Percentiles rank a stretch among this genome's conserved stretches.
phyloP scores from a whole-genome alignment of 2,797 vertebrate genomes.

The Cryptoprocta ferox region DNA sequence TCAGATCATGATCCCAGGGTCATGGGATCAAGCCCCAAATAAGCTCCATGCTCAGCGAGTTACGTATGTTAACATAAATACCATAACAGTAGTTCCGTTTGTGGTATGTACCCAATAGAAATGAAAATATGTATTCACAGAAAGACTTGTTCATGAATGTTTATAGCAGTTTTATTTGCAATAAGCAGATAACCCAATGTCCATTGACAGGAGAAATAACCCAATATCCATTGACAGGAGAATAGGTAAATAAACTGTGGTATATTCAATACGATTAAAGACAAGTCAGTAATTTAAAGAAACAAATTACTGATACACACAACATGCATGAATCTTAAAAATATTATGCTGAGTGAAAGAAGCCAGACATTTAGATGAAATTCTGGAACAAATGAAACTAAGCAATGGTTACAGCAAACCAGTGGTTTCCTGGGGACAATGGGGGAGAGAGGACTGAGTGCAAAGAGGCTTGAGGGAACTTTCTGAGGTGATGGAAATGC shows the following conservation, averaged over 20 bases:
- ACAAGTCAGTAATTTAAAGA: background rate
- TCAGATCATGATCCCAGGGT: too few species aligned
- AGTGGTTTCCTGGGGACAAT: background rate
- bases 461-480: background rate
- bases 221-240: background rate
- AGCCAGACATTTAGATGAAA: background rate
- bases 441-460: too few species aligned
- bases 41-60: too few species aligned
- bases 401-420: background rate
- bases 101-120: constrained; percentile 6
- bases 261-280: background rate
- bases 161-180: background rate
- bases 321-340: background rate
- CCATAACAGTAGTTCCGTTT: background rate
- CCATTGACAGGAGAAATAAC: background rate
- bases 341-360: background rate
- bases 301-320: background rate
- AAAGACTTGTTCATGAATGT: background rate
- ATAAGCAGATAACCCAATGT: background rate
- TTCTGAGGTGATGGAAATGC: background rate
- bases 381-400: background rate
- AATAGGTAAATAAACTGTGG: background rate
- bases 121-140: background rate
- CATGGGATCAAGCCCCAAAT: too few species aligned
- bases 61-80: background rate